Base-by-base conservation (phyloP, 2,888 invertebrate species). In the Dysmachus trigonus region DNA sequence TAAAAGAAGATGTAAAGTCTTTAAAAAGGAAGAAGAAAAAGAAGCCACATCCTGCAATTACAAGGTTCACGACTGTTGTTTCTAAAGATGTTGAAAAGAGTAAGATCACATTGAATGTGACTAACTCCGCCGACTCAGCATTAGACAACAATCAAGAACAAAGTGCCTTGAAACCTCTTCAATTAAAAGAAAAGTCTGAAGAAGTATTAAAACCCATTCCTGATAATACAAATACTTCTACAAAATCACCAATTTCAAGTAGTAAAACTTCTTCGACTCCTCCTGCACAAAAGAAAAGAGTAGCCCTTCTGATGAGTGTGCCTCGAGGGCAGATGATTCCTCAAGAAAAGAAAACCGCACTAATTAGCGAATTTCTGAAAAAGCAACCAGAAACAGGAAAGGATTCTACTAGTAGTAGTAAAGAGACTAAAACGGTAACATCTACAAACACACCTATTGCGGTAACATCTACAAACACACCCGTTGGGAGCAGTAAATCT, bases 341-440 rank as follows among this genome's bases (percentile, higher is more conserved):
- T 7, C 88, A 89, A 79, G 88, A 90, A 73, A 88, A 90, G 31
- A 92, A 92, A 88, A 92, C 91, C 76, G 90, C 89, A 1, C 88
- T 92, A 6, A 93, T 94, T 31, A 93, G 93, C 41, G 92, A 93
- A 87, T 93, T 92, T 86, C 91, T 93, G 27, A 92, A 90, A 71
- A 90, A 90, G 76, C 88, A 86, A 13, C 27, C 53, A 53, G 76
- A 51, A 33, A 22, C 5, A 8, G 33, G 6, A n/a, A 85, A 53
- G 2, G 51, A 84, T 38, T 35, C 41, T 47, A 30, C 47, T 73
- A 35, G 30, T 6, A 47, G 38, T 38, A 38, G 38, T 22, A n/a
- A 53, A 53, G 22, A 53, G 18, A 0, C 18, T n/a, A n/a, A n/a
- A n/a, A n/a, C n/a, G n/a, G n/a, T n/a, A n/a, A n/a, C n/a, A n/a